These are phyloP conservation scores for Thymelicus lineola DNA, from an alignment of 2,888 invertebrate genomes.

Conservation along the genomic window DNA sequence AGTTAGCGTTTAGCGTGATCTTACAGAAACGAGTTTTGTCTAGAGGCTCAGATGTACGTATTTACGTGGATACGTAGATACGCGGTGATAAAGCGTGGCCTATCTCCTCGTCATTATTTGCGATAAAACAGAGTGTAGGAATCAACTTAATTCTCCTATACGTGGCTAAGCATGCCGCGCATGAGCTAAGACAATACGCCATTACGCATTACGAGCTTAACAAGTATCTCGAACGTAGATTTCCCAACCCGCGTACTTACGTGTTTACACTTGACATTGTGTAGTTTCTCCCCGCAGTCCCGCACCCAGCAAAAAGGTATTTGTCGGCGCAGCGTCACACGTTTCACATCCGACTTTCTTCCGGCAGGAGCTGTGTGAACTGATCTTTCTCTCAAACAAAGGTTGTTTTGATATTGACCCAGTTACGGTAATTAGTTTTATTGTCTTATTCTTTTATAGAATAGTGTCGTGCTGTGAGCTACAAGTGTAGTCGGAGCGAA, in stretches of 20 bases:
- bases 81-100: too few species aligned
- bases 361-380: constrained; percentile 50
- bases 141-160: too few species aligned
- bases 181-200: not conserved
- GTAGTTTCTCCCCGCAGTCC: constrained; percentile 26
- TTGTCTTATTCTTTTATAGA: constrained; percentile 18
- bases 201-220: not conserved
- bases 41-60: too few species aligned
- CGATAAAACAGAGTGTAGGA: too few species aligned
- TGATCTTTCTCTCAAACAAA: constrained; percentile 44
- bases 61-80: too few species aligned
- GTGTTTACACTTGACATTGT: constrained; percentile 59
- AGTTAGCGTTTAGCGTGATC: too few species aligned
- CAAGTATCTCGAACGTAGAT: not conserved
- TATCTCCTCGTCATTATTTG: too few species aligned
- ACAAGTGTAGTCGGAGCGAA: constrained; percentile 9
- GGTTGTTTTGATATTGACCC: constrained; percentile 36
- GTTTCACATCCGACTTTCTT: constrained; percentile 85
- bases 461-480: constrained; percentile 6
- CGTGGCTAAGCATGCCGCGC: too few species aligned
- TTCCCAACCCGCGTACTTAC: constrained; percentile 25
- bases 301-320: constrained; percentile 33
- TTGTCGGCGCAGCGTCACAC: constrained; percentile 48
- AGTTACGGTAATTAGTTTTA: constrained; percentile 32
- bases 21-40: too few species aligned